Base-by-base conservation (phyloP, 1,140 invertebrate genomes). In the Dendrolimus punctatus region DNA sequence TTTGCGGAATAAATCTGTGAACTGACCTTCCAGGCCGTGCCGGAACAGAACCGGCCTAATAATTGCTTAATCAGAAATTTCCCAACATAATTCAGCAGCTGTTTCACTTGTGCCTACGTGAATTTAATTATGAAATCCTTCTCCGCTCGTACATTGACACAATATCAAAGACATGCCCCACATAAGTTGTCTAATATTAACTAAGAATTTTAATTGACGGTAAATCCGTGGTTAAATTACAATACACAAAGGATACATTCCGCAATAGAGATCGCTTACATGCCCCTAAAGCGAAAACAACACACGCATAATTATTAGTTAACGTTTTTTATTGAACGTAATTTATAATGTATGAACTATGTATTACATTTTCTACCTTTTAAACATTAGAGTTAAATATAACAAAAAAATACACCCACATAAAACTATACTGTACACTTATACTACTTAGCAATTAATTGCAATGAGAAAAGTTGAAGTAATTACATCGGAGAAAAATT, bases 271-370 rank as follows among this genome's bases (percentile, higher is more conserved):
- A 23, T 23, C 23, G 23, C 23, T 23, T 23, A 23, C 23, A 23
- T 23, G 23, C 23, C 23, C 23, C 23, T 23, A 23, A 23, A 23
- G 23, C 6, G 38, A 40, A 57, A 74, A 66, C 45, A 47, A 77
- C 73, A 71, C 56, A 63, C 60, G 8, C 46, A 0, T 51, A 52
- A 54, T 43, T 70, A 74, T 75, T 72, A 76, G 64, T 73, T 83
- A 82, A 83, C 77, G 65, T 80, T 85, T 82, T n/a, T 85, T 80
- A 83, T 81, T 85, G 73, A 81, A 82, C 77, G 73, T 69, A 81
- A 85, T 77, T 75, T 68, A 76, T 79, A 75, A 53, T 68, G 50
- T 70, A 70, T 66, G 62, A 60, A 69, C 68, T 23, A 38, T 38
- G 36, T 75, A 74, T 72, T 76, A 82, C 76, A 80, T 66, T 76